Conservation (phyloP, 1,140 invertebrate species). For the Tetragnatha versicolor region DNA sequence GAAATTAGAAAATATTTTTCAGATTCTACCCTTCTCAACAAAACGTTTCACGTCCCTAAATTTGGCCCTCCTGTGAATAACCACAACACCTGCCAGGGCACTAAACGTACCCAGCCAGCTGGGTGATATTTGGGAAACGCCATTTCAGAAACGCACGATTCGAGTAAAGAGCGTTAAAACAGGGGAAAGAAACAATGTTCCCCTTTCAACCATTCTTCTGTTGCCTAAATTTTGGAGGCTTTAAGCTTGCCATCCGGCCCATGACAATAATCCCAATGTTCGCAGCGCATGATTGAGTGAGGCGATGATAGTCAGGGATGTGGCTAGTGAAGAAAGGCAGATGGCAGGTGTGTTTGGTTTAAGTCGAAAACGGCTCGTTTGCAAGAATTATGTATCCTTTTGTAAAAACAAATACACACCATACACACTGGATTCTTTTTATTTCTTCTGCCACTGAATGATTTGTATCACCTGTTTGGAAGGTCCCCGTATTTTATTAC, state of each 20-base stretch:
- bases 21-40: too few species aligned
- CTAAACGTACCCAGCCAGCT: too few species aligned
- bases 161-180: too few species aligned
- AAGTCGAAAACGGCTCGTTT: constrained; percentile 27
- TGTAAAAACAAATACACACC: constrained; percentile 31
- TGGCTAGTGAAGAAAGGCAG: constrained; percentile 15
- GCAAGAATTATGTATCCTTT: constrained; percentile 24
- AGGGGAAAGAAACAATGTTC: too few species aligned
- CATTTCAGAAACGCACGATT: too few species aligned
- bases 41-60: too few species aligned
- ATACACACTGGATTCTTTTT: constrained; percentile 13
- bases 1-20: too few species aligned
- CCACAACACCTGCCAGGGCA: too few species aligned
- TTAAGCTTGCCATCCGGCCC: background rate
- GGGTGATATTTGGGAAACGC: too few species aligned
- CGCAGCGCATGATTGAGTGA: background rate
- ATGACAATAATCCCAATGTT: constrained; percentile 13
- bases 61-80: too few species aligned
- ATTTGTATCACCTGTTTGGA: constrained; percentile 7
- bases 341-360: constrained; percentile 33
- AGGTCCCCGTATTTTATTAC: background rate
- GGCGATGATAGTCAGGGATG: constrained; percentile 8
- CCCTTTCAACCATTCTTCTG: too few species aligned
- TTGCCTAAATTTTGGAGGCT: background rate
- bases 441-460: constrained; percentile 1